Percentiles rank a stretch among this genome's conserved stretches.
phyloP scores from a whole-genome alignment of 2,797 vertebrate genomes.

The Catharus ustulatus region DNA sequence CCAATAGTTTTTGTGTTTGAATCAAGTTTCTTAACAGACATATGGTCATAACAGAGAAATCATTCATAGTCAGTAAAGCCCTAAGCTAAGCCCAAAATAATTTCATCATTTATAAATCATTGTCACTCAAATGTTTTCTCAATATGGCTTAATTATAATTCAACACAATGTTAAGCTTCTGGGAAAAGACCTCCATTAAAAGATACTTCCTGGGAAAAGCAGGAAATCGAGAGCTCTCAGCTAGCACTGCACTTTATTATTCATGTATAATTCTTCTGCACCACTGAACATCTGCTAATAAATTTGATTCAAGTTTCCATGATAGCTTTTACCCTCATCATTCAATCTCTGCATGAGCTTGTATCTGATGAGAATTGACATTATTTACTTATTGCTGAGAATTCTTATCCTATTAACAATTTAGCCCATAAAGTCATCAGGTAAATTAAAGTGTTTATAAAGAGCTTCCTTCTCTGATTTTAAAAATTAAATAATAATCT shows the following conservation, averaged over 20 bases:
- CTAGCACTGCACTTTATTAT: slow-evolving; percentile 59
- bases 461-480: not conserved
- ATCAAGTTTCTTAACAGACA: slow-evolving; percentile 66
- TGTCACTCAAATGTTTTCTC: slow-evolving; percentile 69
- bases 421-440: slow-evolving; percentile 50
- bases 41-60: slow-evolving; percentile 65
- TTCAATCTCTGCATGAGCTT: slow-evolving; percentile 63
- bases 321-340: slow-evolving; percentile 68
- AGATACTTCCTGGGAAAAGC: slow-evolving; percentile 59
- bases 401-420: slow-evolving; percentile 70
- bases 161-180: slow-evolving; percentile 49
- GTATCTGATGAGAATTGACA: slow-evolving; percentile 63
- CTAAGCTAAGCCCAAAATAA: slow-evolving; percentile 69
- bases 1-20: slow-evolving; percentile 36
- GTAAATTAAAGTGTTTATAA: slow-evolving; percentile 69
- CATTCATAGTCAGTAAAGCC: slow-evolving; percentile 61
- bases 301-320: slow-evolving; percentile 70
- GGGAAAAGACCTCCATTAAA: slow-evolving; percentile 52
- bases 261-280: slow-evolving; percentile 63
- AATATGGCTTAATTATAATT: slow-evolving; percentile 73
- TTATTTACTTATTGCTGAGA: slow-evolving; percentile 71
- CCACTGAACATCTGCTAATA: slow-evolving; percentile 75
- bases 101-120: slow-evolving; percentile 70
- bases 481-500: slow-evolving; percentile 24
- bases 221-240: slow-evolving; percentile 54